Evolutionary conservation across 92 coral and sea anemone genomes (phyloP), one percentile per base, ranked within the genome.

Genomic region (Epizoanthus rinbou): DNA sequence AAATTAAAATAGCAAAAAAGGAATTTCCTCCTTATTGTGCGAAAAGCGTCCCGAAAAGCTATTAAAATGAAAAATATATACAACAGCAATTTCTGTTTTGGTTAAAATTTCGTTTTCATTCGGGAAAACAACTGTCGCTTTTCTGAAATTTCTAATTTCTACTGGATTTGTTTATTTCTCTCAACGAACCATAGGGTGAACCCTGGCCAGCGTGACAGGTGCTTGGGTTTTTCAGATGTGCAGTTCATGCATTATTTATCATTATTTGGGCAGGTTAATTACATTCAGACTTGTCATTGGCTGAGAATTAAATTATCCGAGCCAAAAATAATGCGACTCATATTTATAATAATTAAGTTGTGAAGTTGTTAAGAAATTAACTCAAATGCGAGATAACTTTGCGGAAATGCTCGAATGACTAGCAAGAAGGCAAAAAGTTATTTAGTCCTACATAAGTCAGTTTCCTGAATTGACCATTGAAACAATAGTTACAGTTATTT

Each of bases 291-390:
- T 54, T 85, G 64, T 81, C 95, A 93, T 93, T 93, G 98, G 98
- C 67, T 57, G 39, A 16, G 19, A 57, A 69, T 66, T 64, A 86
- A 85, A 91, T 91, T 92, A 91, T 93, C 94, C 92, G 86, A 93
- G 69, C 91, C 86, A 74, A 91, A 80, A 85, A 93, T 94, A 93
- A 93, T 91, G 95, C 91, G 73, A 89, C 85, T 81, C 85, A 88
- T 91, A 87, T 89, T 89, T 87, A 69, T 84, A 87, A 88, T 92
- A 88, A 89, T 89, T 89, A 93, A 81, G 95, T 91, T 87, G 92
- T 89, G 87, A 87, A 91, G 91, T 91, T 90, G 98, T 93, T 91
- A 93, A 91, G 89, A 88, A 92, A 93, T 93, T 93, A 91, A 90
- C 88, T 90, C 86, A 81, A 84, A 89, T 86, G 88, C 79, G 88